These are phyloP conservation scores for Sipha maydis DNA, from an alignment of 2,888 invertebrate genomes.

Conservation along the genomic window DNA sequence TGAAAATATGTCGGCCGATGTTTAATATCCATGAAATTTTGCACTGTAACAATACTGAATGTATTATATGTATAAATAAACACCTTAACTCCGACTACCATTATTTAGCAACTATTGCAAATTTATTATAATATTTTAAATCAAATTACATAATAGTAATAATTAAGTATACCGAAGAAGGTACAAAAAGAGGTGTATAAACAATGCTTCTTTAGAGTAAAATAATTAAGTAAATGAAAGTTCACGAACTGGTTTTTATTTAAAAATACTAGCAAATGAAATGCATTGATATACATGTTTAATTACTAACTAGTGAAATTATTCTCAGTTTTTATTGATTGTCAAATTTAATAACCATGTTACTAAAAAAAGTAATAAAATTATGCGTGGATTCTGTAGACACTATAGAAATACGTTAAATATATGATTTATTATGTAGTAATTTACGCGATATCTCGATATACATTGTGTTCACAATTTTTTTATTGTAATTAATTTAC, in stretches of 20 bases:
- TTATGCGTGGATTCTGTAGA: no score
- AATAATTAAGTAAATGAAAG: neutral
- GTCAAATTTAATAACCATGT: no score
- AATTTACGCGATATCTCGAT: no score
- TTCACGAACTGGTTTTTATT: neutral
- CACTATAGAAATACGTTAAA: no score
- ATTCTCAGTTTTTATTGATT: no score
- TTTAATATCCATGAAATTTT: conserved; percentile 58
- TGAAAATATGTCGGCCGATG: conserved; percentile 51
- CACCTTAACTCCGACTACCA: neutral
- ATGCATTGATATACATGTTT: neutral
- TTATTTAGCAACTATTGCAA: conserved; percentile 57
- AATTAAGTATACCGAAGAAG: neutral
- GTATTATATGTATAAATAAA: neutral
- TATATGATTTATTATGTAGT: no score
- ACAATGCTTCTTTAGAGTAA: neutral
- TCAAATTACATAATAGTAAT: conserved; percentile 30
- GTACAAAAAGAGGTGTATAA: neutral
- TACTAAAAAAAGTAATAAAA: no score
- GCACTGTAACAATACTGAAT: conserved; percentile 28
- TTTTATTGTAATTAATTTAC: no score
- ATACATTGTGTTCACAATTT: no score
- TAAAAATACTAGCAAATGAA: neutral
- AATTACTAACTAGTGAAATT: neutral
- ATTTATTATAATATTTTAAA: conserved; percentile 40